These are phyloP conservation scores for Solen grandis DNA, from an alignment of 1,140 invertebrate species.

Conservation along the genomic window DNA sequence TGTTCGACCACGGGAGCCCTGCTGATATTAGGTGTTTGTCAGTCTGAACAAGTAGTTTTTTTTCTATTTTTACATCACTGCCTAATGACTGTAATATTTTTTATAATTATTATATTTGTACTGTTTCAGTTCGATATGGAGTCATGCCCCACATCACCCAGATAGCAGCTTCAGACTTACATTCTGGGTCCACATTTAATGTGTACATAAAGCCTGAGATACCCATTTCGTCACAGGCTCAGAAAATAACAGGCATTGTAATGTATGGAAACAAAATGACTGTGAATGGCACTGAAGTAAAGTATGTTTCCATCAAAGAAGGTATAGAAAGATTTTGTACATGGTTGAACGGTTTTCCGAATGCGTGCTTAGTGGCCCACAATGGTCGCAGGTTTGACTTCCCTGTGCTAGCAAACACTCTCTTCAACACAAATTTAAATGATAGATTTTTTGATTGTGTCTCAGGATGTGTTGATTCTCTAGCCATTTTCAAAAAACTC, in stretches of 20 bases:
- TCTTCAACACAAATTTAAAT: background rate
- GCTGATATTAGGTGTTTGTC: no score
- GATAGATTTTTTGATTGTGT: constrained; percentile 15
- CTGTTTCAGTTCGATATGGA: constrained; percentile 18
- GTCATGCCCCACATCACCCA: constrained; percentile 31
- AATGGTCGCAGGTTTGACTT: background rate
- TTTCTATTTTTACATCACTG: no score
- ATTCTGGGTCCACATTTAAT: background rate
- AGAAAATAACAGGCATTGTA: background rate
- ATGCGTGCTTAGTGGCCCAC: constrained; percentile 21
- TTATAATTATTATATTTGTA: no score
- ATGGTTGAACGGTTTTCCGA: background rate
- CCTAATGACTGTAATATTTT: no score
- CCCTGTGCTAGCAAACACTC: background rate
- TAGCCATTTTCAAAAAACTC: constrained; percentile 14
- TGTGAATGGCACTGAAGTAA: background rate
- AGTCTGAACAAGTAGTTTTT: no score
- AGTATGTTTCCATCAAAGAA: background rate
- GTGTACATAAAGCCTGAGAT: constrained; percentile 13
- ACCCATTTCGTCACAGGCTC: background rate
- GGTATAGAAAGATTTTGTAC: constrained; percentile 2
- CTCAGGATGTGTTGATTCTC: constrained; percentile 3
- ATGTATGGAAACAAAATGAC: background rate
- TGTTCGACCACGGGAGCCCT: no score
- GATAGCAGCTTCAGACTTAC: constrained; percentile 5